Evolutionary conservation across 2,888 invertebrate species (phyloP).

Genomic region (Baronia brevicornis): DNA sequence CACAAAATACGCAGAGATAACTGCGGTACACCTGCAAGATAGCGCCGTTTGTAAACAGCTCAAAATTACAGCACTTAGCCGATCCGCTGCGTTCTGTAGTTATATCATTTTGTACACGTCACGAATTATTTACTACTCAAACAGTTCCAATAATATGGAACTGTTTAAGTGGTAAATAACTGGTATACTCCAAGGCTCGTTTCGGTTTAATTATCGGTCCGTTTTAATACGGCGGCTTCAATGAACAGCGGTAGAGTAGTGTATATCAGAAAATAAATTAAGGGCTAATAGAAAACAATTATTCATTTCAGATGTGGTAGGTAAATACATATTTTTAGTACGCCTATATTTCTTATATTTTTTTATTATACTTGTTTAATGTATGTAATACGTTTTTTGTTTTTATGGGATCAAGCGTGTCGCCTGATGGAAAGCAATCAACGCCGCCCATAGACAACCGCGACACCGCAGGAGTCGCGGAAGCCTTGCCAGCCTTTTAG

Average conservation of each 20-base stretch:
- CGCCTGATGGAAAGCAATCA: too few relatives aligned
- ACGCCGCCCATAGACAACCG: too few relatives aligned
- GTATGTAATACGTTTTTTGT: too few relatives aligned
- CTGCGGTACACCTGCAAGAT: conserved; percentile 20
- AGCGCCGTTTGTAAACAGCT: conserved; percentile 15
- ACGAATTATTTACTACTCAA: conserved; percentile 16
- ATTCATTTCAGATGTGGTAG: too few relatives aligned
- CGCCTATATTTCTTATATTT: too few relatives aligned
- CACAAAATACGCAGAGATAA: conserved; percentile 18
- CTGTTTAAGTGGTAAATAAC: conserved; percentile 13
- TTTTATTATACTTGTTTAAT: too few relatives aligned
- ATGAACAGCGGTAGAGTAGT: neutral
- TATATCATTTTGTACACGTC: conserved; percentile 23
- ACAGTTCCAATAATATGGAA: too few relatives aligned
- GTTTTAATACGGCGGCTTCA: neutral
- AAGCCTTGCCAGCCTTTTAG: too few relatives aligned
- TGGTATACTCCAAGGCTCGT: conserved; percentile 2
- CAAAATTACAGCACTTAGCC: conserved; percentile 27
- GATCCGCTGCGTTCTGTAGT: conserved; percentile 22
- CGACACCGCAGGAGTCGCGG: too few relatives aligned
- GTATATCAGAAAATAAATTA: neutral
- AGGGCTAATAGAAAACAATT: too few relatives aligned
- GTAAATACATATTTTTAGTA: too few relatives aligned
- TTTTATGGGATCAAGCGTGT: too few relatives aligned
- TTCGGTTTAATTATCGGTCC: neutral